Conservation (phyloP, 2,888 invertebrate species). For the Sinotaia quadrata region DNA sequence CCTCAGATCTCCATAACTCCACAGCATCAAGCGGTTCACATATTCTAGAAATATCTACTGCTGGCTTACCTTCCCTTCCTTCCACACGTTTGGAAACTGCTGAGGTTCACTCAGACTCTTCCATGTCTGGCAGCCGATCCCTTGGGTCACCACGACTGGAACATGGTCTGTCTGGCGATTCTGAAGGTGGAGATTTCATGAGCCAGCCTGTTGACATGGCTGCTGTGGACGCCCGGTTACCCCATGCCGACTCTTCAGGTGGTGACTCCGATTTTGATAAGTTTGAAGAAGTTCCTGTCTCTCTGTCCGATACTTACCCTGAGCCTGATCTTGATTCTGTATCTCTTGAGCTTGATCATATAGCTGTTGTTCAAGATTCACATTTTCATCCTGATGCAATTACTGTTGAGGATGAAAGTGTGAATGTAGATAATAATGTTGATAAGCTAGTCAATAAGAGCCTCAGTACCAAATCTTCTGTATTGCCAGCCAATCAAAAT, state of each 20-base stretch:
- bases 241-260: slow-evolving; percentile 27
- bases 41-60: slow-evolving; percentile 55
- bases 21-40: slow-evolving; percentile 69
- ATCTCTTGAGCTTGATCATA: background rate
- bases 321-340: slow-evolving; percentile 14
- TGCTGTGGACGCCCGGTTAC: slow-evolving; percentile 24
- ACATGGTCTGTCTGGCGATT: slow-evolving; percentile 37
- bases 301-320: slow-evolving; percentile 20
- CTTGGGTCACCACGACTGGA: slow-evolving; percentile 65
- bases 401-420: slow-evolving; percentile 46
- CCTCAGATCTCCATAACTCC: slow-evolving; percentile 65
- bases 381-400: slow-evolving; percentile 20
- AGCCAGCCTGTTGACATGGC: slow-evolving; percentile 27
- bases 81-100: slow-evolving; percentile 55
- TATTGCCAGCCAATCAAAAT: slow-evolving; percentile 70
- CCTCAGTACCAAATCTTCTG: slow-evolving; percentile 29
- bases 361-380: slow-evolving; percentile 12
- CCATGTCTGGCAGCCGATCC: slow-evolving; percentile 65
- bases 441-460: slow-evolving; percentile 10
- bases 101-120: slow-evolving; percentile 66
- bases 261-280: slow-evolving; percentile 30
- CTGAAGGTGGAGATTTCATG: slow-evolving; percentile 22
- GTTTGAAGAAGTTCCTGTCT: slow-evolving; percentile 26
- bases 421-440: slow-evolving; percentile 27
- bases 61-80: slow-evolving; percentile 33